Base-by-base conservation (phyloP, 64 coral and sea anemone species). In the Montipora cactus region DNA sequence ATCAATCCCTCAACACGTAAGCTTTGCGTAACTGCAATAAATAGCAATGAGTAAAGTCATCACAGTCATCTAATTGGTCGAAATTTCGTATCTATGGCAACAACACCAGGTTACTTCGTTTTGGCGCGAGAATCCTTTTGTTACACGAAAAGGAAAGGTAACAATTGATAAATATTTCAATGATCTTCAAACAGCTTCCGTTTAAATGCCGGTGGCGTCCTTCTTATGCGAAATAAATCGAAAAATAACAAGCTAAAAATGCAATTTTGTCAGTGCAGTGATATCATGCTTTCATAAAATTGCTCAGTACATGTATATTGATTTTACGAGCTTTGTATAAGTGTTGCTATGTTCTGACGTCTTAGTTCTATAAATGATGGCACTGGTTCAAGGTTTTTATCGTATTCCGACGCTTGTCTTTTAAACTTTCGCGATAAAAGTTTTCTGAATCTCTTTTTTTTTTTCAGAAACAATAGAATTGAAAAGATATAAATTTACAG, bases 91-190 rank as follows among this genome's bases (percentile, higher is more conserved):
- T 89, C 87, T 67, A 89, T 89, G 74, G 74, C 6, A 66, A 89
- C 87, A 89, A 45, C 3, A 5, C 6, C 53, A n/a, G 13, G 87
- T 77, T 25, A 47, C 21, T 3, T 9, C 12, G 76, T 89, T 89
- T 89, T 89, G 87, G 87, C 87, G 87, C 87, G 87, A 89, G 87
- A 89, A 77, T 89, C 59, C 37, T 89, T 79, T 77, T 74, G 67
- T 4, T 12, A 13, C 5, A 11, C 37, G 8, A 81, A 76, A 28
- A 4, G n/a, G 5, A 61, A 8, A 5, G 18, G 45, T 71, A 44
- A 86, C 62, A 48, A 68, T 16, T 12, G 64, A 71, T 20, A 64
- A 37, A 84, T 50, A 86, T 86, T 70, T 22, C 47, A 86, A 86
- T 84, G 59, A 49, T 18, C 8, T 50, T 13, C 16, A 22, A 59